A percentile compares a stretch with the other conserved stretches of the same genome.
These are phyloP conservation scores for Colinus virginianus DNA, from an alignment of 2,113 vertebrate species.

Conservation along the genomic window DNA sequence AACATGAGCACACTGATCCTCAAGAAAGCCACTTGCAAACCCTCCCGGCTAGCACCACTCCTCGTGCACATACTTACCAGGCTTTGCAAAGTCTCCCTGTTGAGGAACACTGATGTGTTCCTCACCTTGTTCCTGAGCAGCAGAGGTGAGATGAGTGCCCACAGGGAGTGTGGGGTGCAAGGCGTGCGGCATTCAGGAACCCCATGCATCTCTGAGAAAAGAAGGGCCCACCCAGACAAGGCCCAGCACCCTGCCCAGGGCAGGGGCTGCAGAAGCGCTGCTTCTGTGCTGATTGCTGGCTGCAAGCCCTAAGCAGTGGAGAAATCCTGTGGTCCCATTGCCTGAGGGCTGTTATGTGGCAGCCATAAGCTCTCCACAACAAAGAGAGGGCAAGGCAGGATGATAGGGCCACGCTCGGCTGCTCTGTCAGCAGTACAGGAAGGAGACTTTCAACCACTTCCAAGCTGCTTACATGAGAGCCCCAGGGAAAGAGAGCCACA, in stretches of 20 bases:
- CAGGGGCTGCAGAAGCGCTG: background rate
- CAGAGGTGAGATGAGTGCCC: background rate
- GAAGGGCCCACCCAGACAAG: background rate
- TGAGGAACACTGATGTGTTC: background rate
- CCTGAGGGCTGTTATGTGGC: background rate
- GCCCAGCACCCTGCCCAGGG: background rate
- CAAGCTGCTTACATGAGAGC: background rate
- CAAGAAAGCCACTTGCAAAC: background rate
- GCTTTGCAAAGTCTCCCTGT: background rate
- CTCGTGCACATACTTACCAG: background rate
- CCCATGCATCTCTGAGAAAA: background rate
- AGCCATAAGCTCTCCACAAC: background rate
- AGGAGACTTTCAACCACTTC: background rate
- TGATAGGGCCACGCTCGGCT: background rate
- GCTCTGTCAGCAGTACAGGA: background rate
- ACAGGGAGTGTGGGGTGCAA: accelerated
- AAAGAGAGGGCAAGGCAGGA: background rate
- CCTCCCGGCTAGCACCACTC: background rate
- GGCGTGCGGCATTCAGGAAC: background rate
- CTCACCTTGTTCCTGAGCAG: background rate
- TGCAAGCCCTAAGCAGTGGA: background rate
- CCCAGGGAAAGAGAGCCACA: background rate
- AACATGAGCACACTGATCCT: background rate
- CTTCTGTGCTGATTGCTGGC: background rate
- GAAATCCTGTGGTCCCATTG: background rate